Conservation (phyloP, 92 coral and sea anemone genomes). For the Ricordea florida region DNA sequence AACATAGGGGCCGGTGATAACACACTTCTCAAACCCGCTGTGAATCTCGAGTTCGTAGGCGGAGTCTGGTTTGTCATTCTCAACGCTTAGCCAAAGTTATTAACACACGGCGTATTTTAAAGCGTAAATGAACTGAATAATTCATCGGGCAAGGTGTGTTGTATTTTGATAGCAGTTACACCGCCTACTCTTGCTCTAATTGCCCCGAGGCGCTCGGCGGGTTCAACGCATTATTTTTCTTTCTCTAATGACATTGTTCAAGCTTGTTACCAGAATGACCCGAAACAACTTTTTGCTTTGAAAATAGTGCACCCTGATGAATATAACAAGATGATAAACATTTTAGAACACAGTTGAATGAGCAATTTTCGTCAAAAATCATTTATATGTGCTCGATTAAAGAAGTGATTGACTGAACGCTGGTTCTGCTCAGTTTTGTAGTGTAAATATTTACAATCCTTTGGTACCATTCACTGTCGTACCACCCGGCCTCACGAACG, state of each 20-base stretch:
- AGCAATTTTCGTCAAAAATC: not conserved
- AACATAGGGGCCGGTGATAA: not conserved
- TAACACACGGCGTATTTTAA: constrained; percentile 71
- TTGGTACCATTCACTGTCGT: too few relatives aligned
- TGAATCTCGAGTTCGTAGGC: constrained; percentile 25
- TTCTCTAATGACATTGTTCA: constrained; percentile 14
- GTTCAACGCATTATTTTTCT: constrained; percentile 12
- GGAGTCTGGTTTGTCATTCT: constrained; percentile 32
- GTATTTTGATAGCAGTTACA: constrained; percentile 31
- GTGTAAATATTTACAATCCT: not conserved
- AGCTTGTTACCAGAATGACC: too few relatives aligned
- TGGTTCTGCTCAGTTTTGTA: not conserved
- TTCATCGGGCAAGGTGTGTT: constrained; percentile 57
- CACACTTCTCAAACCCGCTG: constrained; percentile 12
- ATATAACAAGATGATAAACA: too few relatives aligned
- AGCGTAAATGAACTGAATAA: constrained; percentile 86
- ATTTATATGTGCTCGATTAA: not conserved
- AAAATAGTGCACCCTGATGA: too few relatives aligned
- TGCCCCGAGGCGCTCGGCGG: constrained; percentile 14
- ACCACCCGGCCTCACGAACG: too few relatives aligned
- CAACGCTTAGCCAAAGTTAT: constrained; percentile 66
- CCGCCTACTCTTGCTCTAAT: constrained; percentile 37
- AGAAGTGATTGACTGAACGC: not conserved
- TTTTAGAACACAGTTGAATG: not conserved
- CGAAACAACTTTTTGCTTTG: too few relatives aligned